Evolutionary conservation across 2,113 vertebrate genomes (phyloP).

Genomic region (Plecturocebus donacophilus): DNA sequence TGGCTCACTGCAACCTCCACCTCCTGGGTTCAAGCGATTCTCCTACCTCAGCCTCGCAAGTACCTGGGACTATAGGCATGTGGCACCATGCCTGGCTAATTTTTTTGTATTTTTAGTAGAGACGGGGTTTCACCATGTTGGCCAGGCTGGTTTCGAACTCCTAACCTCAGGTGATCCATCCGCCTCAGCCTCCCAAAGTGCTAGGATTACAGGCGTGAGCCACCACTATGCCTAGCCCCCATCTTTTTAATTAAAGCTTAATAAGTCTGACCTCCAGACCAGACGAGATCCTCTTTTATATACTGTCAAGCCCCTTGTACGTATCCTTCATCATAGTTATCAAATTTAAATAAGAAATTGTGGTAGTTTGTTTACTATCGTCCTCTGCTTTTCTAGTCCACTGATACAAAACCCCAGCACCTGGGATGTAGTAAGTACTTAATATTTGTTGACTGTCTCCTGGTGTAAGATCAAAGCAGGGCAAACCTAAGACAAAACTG

Average conservation of each 20-base stretch:
- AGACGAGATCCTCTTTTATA: neutral
- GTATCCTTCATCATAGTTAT: neutral
- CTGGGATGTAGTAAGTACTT: slow-evolving; percentile 1
- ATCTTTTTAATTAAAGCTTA: slow-evolving; percentile 49
- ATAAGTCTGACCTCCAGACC: neutral
- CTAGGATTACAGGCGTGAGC: no score
- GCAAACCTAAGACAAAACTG: slow-evolving; percentile 18
- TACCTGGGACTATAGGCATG: no score
- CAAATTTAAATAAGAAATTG: slow-evolving; percentile 18
- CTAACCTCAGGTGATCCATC: no score
- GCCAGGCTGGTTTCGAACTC: no score
- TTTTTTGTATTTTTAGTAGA: no score
- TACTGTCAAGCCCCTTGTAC: neutral
- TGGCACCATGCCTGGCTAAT: no score
- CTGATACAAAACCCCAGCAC: neutral
- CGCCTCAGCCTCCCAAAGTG: no score
- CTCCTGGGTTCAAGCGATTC: no score
- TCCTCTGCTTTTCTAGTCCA: neutral
- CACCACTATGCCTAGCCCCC: neutral
- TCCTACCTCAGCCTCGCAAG: no score
- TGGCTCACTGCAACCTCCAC: no score
- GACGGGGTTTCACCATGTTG: no score
- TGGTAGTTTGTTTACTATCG: neutral
- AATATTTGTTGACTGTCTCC: neutral
- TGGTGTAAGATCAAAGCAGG: slow-evolving; percentile 40